These are phyloP conservation scores for Scolanthus callimorphus DNA, from an alignment of 92 coral and sea anemone genomes.

Conservation along the genomic window DNA sequence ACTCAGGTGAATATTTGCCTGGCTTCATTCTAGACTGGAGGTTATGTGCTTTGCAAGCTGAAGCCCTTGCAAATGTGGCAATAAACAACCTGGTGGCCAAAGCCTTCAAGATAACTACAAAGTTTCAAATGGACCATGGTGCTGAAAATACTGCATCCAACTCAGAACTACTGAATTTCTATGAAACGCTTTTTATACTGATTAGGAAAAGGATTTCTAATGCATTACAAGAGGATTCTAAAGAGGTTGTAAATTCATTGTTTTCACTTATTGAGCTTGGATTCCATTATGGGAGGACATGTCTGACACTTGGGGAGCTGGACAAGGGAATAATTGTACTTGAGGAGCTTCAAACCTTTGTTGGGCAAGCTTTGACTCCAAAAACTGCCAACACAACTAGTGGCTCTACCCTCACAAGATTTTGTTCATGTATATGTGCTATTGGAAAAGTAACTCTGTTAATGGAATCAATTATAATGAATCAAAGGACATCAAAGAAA, in stretches of 20 bases:
- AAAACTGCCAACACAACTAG: slow-evolving; percentile 11
- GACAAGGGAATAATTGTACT: slow-evolving; percentile 34
- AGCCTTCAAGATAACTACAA: slow-evolving; percentile 50
- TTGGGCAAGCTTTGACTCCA: slow-evolving; percentile 8
- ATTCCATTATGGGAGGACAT: slow-evolving; percentile 56
- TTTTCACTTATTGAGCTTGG: slow-evolving; percentile 57
- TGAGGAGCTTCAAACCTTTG: slow-evolving; percentile 38
- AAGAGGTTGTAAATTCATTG: slow-evolving; percentile 8
- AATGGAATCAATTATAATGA: slow-evolving; percentile 7
- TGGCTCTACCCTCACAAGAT: slow-evolving; percentile 20
- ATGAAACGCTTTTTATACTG: slow-evolving; percentile 27
- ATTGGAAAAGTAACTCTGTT: slow-evolving; percentile 21
- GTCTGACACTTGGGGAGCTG: slow-evolving; percentile 31
- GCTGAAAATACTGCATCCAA: slow-evolving; percentile 13
- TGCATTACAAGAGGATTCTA: neutral
- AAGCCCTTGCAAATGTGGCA: slow-evolving; percentile 42
- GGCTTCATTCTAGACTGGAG: slow-evolving; percentile 49
- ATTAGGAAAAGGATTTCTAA: slow-evolving; percentile 11
- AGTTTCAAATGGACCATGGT: slow-evolving; percentile 68
- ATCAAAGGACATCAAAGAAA: slow-evolving; percentile 8
- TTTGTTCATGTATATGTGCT: slow-evolving; percentile 19
- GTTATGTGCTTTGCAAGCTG: slow-evolving; percentile 37
- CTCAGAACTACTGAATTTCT: slow-evolving; percentile 16
- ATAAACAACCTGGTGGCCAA: slow-evolving; percentile 54
- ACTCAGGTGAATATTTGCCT: slow-evolving; percentile 1